Evolutionary conservation across 2,797 vertebrate genomes (phyloP).

Genomic region (Tachyglossus aculeatus): DNA sequence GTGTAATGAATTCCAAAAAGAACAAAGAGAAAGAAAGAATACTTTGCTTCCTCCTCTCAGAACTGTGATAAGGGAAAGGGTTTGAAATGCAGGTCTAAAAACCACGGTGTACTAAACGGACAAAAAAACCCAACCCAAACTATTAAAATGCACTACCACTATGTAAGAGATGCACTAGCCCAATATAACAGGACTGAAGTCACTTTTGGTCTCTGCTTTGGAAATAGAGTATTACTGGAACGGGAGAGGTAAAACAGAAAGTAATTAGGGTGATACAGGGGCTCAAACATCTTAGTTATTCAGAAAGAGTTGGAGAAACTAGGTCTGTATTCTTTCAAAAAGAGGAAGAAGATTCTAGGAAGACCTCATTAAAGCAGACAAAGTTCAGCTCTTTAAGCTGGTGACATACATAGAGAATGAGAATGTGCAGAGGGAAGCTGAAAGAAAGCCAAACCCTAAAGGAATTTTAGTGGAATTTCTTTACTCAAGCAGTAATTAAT

Average conservation of each 20-base stretch:
- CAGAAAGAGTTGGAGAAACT: slow-evolving; percentile 57
- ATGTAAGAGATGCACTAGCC: slow-evolving; percentile 14
- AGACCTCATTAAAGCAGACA: slow-evolving; percentile 65
- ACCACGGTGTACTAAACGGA: no score
- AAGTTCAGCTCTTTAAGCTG: slow-evolving; percentile 64
- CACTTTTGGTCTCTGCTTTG: slow-evolving; percentile 41
- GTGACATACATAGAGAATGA: slow-evolving; percentile 65
- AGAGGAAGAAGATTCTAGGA: slow-evolving; percentile 45
- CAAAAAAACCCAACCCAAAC: no score
- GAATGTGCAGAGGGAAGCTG: slow-evolving; percentile 62
- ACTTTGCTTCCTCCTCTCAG: no score
- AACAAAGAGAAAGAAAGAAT: slow-evolving; percentile 20
- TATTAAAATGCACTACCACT: no score
- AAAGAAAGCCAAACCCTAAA: slow-evolving; percentile 68
- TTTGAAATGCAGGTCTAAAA: no score
- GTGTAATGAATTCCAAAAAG: slow-evolving; percentile 3
- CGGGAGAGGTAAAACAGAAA: slow-evolving; percentile 43
- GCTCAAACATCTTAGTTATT: slow-evolving; percentile 47
- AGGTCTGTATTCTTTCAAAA: slow-evolving; percentile 62
- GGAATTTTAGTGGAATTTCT: slow-evolving; percentile 69
- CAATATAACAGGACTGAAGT: slow-evolving; percentile 53
- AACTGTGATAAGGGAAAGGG: no score
- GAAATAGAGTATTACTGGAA: slow-evolving; percentile 51
- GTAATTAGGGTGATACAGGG: slow-evolving; percentile 45
- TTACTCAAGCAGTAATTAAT: slow-evolving; percentile 62